These are phyloP conservation scores for Ornithorhynchus anatinus DNA, from an alignment of 2,113 vertebrate species.

Conservation along the genomic window DNA sequence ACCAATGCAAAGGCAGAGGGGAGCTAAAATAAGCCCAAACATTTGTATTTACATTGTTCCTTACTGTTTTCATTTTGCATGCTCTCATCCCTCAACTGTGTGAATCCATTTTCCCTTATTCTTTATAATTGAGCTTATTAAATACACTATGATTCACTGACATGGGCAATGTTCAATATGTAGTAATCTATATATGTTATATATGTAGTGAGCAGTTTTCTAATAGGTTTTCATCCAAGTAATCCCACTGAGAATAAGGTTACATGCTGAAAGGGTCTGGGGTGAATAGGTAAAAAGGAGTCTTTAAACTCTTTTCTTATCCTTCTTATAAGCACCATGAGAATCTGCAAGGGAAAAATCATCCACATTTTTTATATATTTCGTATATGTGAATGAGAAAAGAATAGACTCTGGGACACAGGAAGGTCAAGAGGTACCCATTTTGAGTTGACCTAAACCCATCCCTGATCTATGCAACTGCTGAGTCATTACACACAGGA, in stretches of 20 bases:
- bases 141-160: constrained; percentile 68
- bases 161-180: constrained; percentile 71
- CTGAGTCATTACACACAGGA: neutral
- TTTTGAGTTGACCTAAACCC: constrained; percentile 29
- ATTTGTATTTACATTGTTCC: constrained; percentile 62
- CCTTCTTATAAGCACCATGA: constrained; percentile 74
- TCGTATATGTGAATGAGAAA: constrained; percentile 58
- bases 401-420: constrained; percentile 26
- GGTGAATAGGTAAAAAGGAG: constrained; percentile 75
- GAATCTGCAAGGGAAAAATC: constrained; percentile 60
- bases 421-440: constrained; percentile 21
- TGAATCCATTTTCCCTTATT: constrained; percentile 60
- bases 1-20: no score
- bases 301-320: constrained; percentile 72
- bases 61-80: constrained; percentile 58
- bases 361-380: constrained; percentile 58
- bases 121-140: constrained; percentile 72
- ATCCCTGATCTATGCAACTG: constrained; percentile 16
- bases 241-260: constrained; percentile 79
- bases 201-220: constrained; percentile 69
- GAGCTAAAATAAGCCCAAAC: constrained; percentile 39
- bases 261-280: constrained; percentile 77
- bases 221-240: constrained; percentile 81
- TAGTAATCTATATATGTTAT: constrained; percentile 76
- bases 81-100: constrained; percentile 53